phyloP scores from a whole-genome alignment of 2,797 vertebrate genomes.

The Schizopygopsis pylzovi region DNA sequence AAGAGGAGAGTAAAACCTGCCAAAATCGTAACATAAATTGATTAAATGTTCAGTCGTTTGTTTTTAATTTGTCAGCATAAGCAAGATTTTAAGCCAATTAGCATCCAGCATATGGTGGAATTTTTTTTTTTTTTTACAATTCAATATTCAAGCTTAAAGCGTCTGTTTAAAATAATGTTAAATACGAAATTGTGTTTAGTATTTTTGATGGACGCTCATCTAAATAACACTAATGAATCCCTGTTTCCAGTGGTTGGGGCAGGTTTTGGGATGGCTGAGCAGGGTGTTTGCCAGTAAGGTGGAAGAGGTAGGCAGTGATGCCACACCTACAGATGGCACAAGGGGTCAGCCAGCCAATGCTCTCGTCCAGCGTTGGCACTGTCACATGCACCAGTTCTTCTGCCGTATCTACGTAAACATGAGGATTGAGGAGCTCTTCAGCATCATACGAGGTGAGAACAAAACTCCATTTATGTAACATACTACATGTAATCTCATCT shows the following conservation, averaged over 20 bases:
- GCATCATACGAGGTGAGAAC: constrained; percentile 90
- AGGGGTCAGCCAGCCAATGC: constrained; percentile 61
- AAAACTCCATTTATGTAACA: not conserved
- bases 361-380: constrained; percentile 90
- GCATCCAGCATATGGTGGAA: not conserved
- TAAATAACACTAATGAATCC: not conserved
- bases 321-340: not conserved
- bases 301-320: constrained; percentile 36
- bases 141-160: not conserved
- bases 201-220: not conserved
- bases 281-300: constrained; percentile 87
- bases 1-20: not conserved
- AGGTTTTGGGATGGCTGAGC: constrained; percentile 93
- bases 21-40: not conserved
- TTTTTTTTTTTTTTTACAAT: not conserved
- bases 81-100: not conserved
- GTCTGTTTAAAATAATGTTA: not conserved
- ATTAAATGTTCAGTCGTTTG: not conserved
- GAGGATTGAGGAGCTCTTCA: constrained; percentile 97
- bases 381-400: constrained; percentile 95
- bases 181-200: not conserved
- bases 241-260: constrained; percentile 89
- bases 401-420: constrained; percentile 94
- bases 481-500: not conserved
- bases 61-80: not conserved